A percentile compares a stretch with the other conserved stretches of the same genome.
Evolutionary conservation across 2,888 invertebrate genomes (phyloP).

Genomic region (Dendrolimus houi): DNA sequence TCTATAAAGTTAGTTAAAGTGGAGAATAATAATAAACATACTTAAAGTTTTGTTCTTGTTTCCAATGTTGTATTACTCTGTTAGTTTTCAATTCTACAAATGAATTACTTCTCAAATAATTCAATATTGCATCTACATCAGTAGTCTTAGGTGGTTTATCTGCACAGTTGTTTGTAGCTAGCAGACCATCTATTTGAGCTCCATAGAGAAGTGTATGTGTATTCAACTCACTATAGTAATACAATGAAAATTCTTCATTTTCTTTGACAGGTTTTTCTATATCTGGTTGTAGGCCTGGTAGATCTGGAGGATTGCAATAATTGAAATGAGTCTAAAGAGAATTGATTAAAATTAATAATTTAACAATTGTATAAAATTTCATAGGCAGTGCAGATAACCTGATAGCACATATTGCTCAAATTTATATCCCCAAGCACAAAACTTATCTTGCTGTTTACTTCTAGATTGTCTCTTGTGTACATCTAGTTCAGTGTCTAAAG

Average conservation of each 20-base stretch:
- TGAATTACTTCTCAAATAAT: constrained; percentile 20
- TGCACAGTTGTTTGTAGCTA: constrained; percentile 11
- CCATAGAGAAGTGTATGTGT: constrained; percentile 28
- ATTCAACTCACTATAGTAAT: constrained; percentile 19
- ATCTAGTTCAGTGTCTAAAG: constrained; percentile 18
- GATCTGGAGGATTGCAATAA: constrained; percentile 17
- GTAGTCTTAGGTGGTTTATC: constrained; percentile 11
- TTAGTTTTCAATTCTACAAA: constrained; percentile 32
- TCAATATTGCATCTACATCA: constrained; percentile 19
- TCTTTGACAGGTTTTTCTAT: constrained; percentile 27
- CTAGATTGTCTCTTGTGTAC: constrained; percentile 9
- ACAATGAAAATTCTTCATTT: constrained; percentile 35
- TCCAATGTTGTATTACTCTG: constrained; percentile 19
- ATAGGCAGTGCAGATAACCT: constrained; percentile 14
- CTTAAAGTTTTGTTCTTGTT: constrained; percentile 28
- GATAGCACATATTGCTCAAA: constrained; percentile 26
- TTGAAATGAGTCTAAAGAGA: too few relatives aligned
- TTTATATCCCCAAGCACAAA: constrained; percentile 24
- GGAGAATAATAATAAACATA: constrained; percentile 10
- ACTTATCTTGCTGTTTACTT: constrained; percentile 14
- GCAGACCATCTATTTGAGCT: constrained; percentile 34
- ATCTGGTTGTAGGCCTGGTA: constrained; percentile 17
- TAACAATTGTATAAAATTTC: too few relatives aligned
- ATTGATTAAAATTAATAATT: too few relatives aligned
- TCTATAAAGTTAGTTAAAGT: too few relatives aligned